These are phyloP conservation scores for Streptopelia turtur DNA, from an alignment of 2,797 vertebrate genomes.

Conservation along the genomic window DNA sequence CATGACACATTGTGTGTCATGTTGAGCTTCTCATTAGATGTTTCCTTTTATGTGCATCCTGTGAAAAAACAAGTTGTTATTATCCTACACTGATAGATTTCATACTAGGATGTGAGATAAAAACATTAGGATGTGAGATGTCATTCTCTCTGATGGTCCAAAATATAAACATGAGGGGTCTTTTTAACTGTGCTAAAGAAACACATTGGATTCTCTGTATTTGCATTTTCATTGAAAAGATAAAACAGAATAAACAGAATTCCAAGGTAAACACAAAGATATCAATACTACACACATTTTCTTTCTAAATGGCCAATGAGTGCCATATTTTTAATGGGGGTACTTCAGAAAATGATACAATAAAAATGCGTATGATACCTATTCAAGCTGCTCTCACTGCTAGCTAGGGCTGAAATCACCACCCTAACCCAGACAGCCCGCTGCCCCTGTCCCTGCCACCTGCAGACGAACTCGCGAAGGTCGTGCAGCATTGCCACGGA, in stretches of 20 bases:
- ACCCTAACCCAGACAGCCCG: neutral
- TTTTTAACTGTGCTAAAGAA: neutral
- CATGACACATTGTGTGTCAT: no score
- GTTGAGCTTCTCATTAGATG: neutral
- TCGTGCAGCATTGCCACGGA: rapidly evolving
- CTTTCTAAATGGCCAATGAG: neutral
- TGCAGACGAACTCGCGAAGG: rapidly evolving
- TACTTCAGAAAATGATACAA: neutral
- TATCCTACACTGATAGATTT: neutral
- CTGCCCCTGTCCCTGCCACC: no score
- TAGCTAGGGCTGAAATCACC: neutral
- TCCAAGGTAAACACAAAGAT: neutral
- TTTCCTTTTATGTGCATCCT: neutral
- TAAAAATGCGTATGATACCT: neutral
- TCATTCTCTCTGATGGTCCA: neutral
- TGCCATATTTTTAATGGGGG: neutral
- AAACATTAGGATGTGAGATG: neutral
- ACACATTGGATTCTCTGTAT: neutral
- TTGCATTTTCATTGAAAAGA: conserved; percentile 13
- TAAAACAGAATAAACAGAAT: neutral
- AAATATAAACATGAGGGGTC: neutral
- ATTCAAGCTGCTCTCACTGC: neutral
- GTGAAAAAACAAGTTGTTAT: conserved; percentile 4
- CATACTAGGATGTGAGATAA: neutral
- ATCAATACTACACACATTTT: neutral